A percentile compares a stretch with the other conserved stretches of the same genome.
These are phyloP conservation scores for Elmis aenea DNA, from an alignment of 2,888 invertebrate species.

Conservation along the genomic window DNA sequence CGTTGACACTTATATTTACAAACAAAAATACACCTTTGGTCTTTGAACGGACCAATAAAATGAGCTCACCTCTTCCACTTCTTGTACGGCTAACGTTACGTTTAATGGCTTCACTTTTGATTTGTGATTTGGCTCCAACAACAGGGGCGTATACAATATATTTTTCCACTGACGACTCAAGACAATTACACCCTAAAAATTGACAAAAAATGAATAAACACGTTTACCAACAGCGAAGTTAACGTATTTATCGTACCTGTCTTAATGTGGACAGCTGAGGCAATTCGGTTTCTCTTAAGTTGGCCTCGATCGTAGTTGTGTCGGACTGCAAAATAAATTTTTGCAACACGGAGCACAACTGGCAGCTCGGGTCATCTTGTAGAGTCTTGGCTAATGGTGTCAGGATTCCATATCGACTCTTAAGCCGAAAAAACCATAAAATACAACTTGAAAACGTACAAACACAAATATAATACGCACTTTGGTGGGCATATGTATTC, in stretches of 20 bases:
- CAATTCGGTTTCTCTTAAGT: constrained; percentile 75
- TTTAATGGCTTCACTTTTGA: constrained; percentile 79
- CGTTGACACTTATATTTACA: no score
- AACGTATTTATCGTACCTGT: constrained; percentile 55
- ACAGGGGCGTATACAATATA: constrained; percentile 85
- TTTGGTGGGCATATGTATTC: constrained; percentile 74
- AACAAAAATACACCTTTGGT: no score
- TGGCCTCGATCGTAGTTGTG: constrained; percentile 72
- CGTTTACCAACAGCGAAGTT: background rate
- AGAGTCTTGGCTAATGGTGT: constrained; percentile 84
- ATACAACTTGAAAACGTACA: no score
- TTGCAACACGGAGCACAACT: constrained; percentile 83
- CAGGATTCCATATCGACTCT: constrained; percentile 88
- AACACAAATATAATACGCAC: constrained; percentile 45
- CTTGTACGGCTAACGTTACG: constrained; percentile 83
- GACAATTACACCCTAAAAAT: constrained; percentile 82
- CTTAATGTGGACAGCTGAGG: constrained; percentile 83
- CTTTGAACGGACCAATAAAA: no score
- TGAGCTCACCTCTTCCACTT: constrained; percentile 70
- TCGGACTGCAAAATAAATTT: constrained; percentile 77
- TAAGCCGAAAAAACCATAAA: constrained; percentile 23
- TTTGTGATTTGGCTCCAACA: constrained; percentile 82
- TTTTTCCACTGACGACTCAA: constrained; percentile 96
- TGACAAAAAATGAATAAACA: background rate
- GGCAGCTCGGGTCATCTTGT: constrained; percentile 93